Evolutionary conservation across 1,140 invertebrate species (phyloP), one percentile per base, ranked within the genome.

Genomic region (Meloidogyne floridensis): DNA sequence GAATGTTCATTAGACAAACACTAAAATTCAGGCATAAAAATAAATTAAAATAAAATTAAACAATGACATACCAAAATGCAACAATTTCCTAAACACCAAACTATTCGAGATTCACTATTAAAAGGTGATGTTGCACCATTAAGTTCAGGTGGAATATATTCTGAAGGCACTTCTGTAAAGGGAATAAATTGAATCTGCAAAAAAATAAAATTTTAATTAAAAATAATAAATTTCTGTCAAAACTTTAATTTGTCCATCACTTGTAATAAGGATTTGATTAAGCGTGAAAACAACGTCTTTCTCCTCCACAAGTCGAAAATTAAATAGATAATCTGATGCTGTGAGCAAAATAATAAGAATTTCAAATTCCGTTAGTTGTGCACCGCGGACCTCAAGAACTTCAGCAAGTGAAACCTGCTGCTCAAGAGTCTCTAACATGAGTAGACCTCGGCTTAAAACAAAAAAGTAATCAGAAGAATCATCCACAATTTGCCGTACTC

Each of bases 31-130:
- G 7, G 74, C 76, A 18, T n/a, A 42, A 4, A 15, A 32, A 54
- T 42, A 1, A 32, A 53, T n/a, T 32, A 42, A 4, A 42, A 5
- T 53, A 11, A 32, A 54, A 53, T 43, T 51, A 80, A 42, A 65
- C 2, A 83, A 82, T 69, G 42, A 75, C 77, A 2, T 47, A 54
- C 47, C n/a, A 51, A 20, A 43, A 65, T 32, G 74, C 85, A 81
- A 83, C 80, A 74, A 47, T 79, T 71, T 42, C 84, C 85, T 11
- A 85, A 77, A 53, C 80, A 83, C 84, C 84, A 85, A 70, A 86
- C 84, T n/a, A 86, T 32, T 11, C 81, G 81, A 18, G 54, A 43
- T 15, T 84, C 84, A 69, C 10, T 53, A 11, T 13, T 32, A 51
- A 20, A 42, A 11, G 11, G 10, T 20, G 82, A 81, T 0, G 9